Conservation (phyloP, 1,140 invertebrate species). For the Drosophila trapezifrons region DNA sequence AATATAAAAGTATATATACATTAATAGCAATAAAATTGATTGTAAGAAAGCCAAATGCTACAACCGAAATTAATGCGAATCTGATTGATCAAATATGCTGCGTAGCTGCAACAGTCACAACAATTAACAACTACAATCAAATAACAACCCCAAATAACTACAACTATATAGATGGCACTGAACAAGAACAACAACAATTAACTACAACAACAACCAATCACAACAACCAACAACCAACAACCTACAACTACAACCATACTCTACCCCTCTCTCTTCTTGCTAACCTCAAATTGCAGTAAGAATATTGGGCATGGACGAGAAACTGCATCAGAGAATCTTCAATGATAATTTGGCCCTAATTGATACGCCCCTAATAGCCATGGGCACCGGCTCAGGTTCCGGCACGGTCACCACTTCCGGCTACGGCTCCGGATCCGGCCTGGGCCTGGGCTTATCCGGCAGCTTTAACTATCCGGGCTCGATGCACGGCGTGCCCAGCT, state of each 20-base stretch:
- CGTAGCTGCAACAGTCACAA: slow-evolving; percentile 61
- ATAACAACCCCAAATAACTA: slow-evolving; percentile 28
- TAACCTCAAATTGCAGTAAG: slow-evolving; percentile 82
- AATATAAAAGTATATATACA: slow-evolving; percentile 19
- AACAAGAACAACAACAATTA: slow-evolving; percentile 38
- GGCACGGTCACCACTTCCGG: slow-evolving; percentile 42
- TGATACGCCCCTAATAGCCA: slow-evolving; percentile 83
- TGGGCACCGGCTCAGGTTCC: slow-evolving; percentile 45
- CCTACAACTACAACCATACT: slow-evolving; percentile 65
- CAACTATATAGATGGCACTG: slow-evolving; percentile 59
- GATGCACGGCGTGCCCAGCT: slow-evolving; percentile 77
- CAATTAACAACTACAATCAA: slow-evolving; percentile 28
- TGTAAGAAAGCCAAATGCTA: slow-evolving; percentile 46
- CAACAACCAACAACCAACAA: slow-evolving; percentile 38
- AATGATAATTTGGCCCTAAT: slow-evolving; percentile 84
- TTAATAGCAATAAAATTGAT: slow-evolving; percentile 42
- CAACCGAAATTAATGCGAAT: slow-evolving; percentile 51
- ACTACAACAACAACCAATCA: slow-evolving; percentile 43
- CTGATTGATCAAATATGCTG: slow-evolving; percentile 64
- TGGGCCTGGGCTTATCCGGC: slow-evolving; percentile 41
- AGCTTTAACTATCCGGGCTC: slow-evolving; percentile 77
- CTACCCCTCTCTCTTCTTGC: slow-evolving; percentile 74
- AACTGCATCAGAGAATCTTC: slow-evolving; percentile 84
- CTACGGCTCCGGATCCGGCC: slow-evolving; percentile 15
- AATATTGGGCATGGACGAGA: slow-evolving; percentile 84